Percentiles rank a stretch among this genome's conserved stretches.
These are phyloP conservation scores for Alosa alosa DNA, from an alignment of 2,113 vertebrate species.

Conservation along the genomic window DNA sequence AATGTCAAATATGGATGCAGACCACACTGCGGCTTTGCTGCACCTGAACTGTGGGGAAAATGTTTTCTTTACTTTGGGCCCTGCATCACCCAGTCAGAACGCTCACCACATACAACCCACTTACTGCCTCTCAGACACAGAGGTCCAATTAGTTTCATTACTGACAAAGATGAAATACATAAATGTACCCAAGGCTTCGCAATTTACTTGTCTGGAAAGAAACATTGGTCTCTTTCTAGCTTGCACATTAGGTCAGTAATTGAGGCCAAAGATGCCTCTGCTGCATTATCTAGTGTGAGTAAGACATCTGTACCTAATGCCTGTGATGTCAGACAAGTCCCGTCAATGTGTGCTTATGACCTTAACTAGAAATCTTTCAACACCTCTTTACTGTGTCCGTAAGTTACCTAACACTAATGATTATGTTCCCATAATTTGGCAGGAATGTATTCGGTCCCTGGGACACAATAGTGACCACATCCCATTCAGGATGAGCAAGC, in stretches of 20 bases:
- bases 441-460: conserved; percentile 97
- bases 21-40: neutral
- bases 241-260: neutral
- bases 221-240: neutral
- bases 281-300: neutral
- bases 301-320: neutral
- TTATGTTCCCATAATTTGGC: neutral
- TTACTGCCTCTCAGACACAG: neutral
- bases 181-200: too few relatives aligned
- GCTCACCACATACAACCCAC: neutral
- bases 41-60: neutral
- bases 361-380: neutral
- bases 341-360: neutral
- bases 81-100: neutral
- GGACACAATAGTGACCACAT: conserved; percentile 94
- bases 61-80: neutral
- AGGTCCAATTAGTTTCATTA: neutral
- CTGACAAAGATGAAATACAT: too few relatives aligned
- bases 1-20: neutral
- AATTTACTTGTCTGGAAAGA: too few relatives aligned
- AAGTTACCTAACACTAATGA: neutral
- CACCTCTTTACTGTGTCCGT: neutral
- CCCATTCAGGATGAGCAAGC: conserved; percentile 94
- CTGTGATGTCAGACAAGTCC: neutral
- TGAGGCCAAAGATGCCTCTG: neutral